A percentile compares a stretch with the other conserved stretches of the same genome.
Conservation (phyloP, 2,888 invertebrate species). For the Drosophila birchii region DNA sequence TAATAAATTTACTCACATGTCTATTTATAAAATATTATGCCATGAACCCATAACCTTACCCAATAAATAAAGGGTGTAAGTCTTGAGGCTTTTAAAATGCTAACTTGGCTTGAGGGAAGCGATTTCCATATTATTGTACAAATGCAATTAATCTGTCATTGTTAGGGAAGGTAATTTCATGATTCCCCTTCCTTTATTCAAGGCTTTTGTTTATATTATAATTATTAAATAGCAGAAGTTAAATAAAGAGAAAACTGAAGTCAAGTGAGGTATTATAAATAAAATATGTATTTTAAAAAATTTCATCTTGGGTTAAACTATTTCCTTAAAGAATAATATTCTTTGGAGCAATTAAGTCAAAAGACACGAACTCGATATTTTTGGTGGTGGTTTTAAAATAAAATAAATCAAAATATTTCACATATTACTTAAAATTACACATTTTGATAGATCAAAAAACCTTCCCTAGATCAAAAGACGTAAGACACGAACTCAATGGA, state of each 20-base stretch:
- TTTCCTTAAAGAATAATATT: no score
- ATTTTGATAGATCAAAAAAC: no score
- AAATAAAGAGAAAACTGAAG: no score
- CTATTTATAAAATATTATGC: constrained; percentile 69
- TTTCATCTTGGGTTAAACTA: fast-evolving
- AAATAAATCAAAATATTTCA: no score
- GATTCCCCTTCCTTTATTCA: not conserved
- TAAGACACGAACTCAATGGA: constrained; percentile 21
- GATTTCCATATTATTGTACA: constrained; percentile 17
- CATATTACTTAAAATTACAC: no score
- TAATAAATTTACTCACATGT: constrained; percentile 72
- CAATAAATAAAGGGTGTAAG: constrained; percentile 57
- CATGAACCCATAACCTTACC: constrained; percentile 49
- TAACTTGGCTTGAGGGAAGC: constrained; percentile 9
- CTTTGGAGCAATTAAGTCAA: not conserved
- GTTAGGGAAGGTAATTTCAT: constrained; percentile 3
- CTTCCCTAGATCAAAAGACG: constrained; percentile 26
- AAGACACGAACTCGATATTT: constrained; percentile 27
- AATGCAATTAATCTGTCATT: constrained; percentile 5
- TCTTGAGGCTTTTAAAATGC: constrained; percentile 24
- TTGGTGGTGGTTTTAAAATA: no score
- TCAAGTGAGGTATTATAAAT: not conserved
- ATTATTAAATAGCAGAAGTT: no score
- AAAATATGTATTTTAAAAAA: not conserved
- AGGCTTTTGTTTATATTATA: not conserved